Percentiles rank a stretch among this genome's conserved stretches.
Conservation (phyloP, 2,113 vertebrate genomes). For the Zingel zingel region DNA sequence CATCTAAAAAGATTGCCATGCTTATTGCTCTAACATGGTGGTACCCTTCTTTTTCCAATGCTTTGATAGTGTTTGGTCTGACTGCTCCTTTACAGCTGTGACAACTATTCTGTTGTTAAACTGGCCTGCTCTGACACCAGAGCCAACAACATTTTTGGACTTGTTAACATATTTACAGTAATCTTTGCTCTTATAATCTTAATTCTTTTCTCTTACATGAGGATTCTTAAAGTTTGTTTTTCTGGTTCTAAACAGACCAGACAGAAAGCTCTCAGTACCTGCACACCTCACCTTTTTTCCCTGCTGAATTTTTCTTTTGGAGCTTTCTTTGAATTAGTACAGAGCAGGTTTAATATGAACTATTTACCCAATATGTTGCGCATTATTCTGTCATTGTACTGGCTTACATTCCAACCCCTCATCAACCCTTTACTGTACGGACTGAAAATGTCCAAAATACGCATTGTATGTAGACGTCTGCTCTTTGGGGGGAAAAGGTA, state of each 20-base stretch:
- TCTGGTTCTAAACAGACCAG: not conserved
- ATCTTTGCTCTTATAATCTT: not conserved
- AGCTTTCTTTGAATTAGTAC: not conserved
- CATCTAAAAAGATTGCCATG: not conserved
- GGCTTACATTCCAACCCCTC: not conserved
- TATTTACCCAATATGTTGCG: not conserved
- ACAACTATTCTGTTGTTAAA: constrained; percentile 62
- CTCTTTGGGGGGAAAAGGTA: not conserved
- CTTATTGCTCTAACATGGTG: constrained; percentile 56
- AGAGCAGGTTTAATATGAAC: not conserved
- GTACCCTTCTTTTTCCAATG: not conserved
- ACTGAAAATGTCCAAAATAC: not conserved
- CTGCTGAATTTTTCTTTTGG: not conserved
- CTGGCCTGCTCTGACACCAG: constrained; percentile 67
- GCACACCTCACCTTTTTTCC: not conserved
- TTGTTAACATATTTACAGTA: not conserved
- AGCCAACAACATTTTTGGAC: constrained; percentile 8
- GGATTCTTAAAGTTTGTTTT: not conserved
- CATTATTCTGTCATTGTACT: not conserved
- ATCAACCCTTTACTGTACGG: constrained; percentile 8
- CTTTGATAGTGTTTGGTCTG: constrained; percentile 7
- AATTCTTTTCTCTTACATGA: not conserved
- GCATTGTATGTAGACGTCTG: not conserved
- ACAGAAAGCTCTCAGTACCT: constrained; percentile 1
- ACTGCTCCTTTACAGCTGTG: constrained; percentile 43